Evolutionary conservation across 2,888 invertebrate genomes (phyloP).

Genomic region (Andrena dorsata): DNA sequence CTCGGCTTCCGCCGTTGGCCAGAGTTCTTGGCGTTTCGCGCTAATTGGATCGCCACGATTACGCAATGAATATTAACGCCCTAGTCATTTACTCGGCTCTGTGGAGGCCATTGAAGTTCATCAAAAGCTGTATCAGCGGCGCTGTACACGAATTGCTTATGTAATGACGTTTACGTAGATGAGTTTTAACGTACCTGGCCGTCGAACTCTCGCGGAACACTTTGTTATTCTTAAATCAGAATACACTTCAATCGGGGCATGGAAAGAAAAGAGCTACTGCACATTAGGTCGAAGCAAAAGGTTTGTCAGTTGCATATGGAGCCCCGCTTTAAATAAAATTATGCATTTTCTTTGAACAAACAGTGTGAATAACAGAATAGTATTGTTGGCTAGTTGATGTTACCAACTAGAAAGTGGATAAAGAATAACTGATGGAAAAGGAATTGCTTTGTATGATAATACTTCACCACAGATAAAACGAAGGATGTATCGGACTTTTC

Average conservation of each 20-base stretch:
- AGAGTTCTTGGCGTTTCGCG: constrained; percentile 45
- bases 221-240: neutral
- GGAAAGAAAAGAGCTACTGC: no score
- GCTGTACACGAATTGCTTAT: neutral
- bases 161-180: constrained; percentile 12
- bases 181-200: constrained; percentile 21
- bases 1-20: constrained; percentile 50
- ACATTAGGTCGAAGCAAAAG: no score
- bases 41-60: constrained; percentile 60
- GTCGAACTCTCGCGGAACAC: neutral
- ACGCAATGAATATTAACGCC: constrained; percentile 61
- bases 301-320: no score
- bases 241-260: neutral
- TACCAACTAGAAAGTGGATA: no score
- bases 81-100: constrained; percentile 50
- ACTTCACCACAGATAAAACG: no score
- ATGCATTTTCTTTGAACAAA: no score
- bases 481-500: no score
- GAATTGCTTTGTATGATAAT: no score
- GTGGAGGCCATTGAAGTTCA: constrained; percentile 35
- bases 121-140: constrained; percentile 41
- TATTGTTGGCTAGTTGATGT: no score
- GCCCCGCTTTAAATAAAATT: no score
- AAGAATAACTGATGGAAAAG: no score
- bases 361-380: no score